A percentile compares a stretch with the other conserved stretches of the same genome.
Evolutionary conservation across 2,113 vertebrate species (phyloP).

Genomic region (Indicator indicator): DNA sequence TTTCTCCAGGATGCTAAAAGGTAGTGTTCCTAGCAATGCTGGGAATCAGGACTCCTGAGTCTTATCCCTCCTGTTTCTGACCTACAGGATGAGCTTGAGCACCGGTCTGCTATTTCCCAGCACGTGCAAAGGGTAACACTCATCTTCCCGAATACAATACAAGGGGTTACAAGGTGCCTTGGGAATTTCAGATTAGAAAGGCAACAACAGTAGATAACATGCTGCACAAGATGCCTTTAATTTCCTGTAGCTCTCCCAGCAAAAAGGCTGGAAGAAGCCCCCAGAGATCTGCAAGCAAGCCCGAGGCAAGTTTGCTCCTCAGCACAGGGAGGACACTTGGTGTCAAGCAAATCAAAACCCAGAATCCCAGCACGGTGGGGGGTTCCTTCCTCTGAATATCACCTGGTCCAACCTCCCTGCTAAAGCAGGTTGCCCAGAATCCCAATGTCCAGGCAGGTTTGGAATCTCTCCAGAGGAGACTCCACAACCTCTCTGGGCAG

Average conservation of each 20-base stretch:
- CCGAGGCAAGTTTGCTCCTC: background rate
- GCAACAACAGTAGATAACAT: background rate
- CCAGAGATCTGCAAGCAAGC: background rate
- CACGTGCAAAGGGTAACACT: fast-evolving
- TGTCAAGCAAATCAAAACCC: background rate
- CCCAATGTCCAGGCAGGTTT: no score
- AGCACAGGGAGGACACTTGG: background rate
- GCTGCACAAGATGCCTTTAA: background rate
- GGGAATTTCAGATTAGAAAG: background rate
- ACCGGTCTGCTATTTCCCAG: background rate
- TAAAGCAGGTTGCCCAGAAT: no score
- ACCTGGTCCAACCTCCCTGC: no score
- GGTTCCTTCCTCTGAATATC: no score
- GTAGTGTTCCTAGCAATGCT: fast-evolving
- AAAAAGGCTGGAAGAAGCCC: background rate
- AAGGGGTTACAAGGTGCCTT: background rate
- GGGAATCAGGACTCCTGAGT: background rate
- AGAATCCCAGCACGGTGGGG: background rate
- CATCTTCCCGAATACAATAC: background rate
- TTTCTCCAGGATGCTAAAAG: fast-evolving
- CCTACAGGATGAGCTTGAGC: background rate
- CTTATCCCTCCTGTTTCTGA: background rate
- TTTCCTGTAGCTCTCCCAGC: background rate
- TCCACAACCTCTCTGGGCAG: no score
- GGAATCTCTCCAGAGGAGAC: no score